Conservation (phyloP, 2,797 vertebrate genomes). For the Phataginus tricuspis region DNA sequence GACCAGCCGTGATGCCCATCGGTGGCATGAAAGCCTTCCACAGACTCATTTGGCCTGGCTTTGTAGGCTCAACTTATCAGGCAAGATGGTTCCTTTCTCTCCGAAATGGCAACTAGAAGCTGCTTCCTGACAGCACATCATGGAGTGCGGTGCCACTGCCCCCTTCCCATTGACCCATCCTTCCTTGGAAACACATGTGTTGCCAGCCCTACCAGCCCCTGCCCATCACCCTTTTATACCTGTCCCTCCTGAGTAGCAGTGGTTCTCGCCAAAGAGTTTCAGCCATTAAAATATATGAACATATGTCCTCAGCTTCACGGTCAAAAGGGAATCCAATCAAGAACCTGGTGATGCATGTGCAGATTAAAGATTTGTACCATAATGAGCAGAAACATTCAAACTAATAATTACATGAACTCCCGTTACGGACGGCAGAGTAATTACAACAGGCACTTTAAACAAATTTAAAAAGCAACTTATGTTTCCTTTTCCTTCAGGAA, state of each 20-base stretch:
- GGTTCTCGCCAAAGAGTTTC: neutral
- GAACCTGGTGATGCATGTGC: conserved; percentile 70
- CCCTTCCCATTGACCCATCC: no score
- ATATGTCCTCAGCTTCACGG: conserved; percentile 53
- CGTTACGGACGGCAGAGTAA: conserved; percentile 80
- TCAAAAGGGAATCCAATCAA: conserved; percentile 80
- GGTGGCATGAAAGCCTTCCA: neutral
- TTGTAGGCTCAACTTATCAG: accelerated
- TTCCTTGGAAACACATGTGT: neutral
- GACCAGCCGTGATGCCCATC: no score
- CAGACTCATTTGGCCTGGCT: no score
- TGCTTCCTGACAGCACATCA: neutral
- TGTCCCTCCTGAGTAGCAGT: neutral
- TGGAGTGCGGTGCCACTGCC: neutral
- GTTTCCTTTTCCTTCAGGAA: conserved; percentile 68
- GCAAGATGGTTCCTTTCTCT: neutral
- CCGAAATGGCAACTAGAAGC: neutral
- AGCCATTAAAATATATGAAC: conserved; percentile 59
- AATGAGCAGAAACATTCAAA: conserved; percentile 83
- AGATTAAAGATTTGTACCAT: conserved; percentile 84
- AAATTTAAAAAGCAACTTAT: conserved; percentile 75
- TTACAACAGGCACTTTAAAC: conserved; percentile 84
- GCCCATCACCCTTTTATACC: neutral
- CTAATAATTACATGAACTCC: conserved; percentile 86
- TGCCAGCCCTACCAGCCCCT: neutral